Evolutionary conservation across 2,797 vertebrate species (phyloP), one percentile per base, ranked within the genome.

Genomic region (Scleropages formosus): DNA sequence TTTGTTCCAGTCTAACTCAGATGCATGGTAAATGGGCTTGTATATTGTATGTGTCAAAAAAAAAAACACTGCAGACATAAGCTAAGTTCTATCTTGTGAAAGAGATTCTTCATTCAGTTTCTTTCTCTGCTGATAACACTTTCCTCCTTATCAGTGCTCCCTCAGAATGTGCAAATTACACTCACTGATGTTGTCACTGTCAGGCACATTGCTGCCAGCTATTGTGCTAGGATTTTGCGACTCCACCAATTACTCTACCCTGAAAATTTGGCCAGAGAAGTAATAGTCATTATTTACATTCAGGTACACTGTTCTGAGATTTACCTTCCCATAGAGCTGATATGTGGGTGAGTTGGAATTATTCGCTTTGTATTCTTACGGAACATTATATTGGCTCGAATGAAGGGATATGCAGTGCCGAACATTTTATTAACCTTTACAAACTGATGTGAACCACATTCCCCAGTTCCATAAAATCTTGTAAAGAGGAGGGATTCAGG

Each of bases 211-310:
- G 51, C 73, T 75, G 75, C 74, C 75, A 26, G 66, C 39, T 26
- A 13, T 77, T 75, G 74, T 27, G 16, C 70, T 71, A 75, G 60
- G 76, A 82, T 78, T 80, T 77, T 68, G 75, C 22, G 0, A 74
- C 79, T 77, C 75, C 75, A 81, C 78, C 79, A 81, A 81, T 87
- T 87, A 84, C 82, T 75, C 4, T 71, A 58, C 51, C 26, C 62
- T 78, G 75, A 83, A 85, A 85, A 72, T 58, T 80, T 82, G 78
- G 82, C 84, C 72, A 78, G 79, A 80, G 83, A 86, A 85, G 82
- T 73, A 58, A 89, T 83, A 79, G 79, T 82, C 72, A 72, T 87
- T 83, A 81, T 86, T 84, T 82, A 88, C 16, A 72, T 63, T 81
- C 76, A 75, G 82, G 66, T 86, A 76, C 79, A 79, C 47, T 75